Evolutionary conservation across 2,888 invertebrate genomes (phyloP), one percentile per base, ranked within the genome.

Genomic region (Drymonia ruficornis): DNA sequence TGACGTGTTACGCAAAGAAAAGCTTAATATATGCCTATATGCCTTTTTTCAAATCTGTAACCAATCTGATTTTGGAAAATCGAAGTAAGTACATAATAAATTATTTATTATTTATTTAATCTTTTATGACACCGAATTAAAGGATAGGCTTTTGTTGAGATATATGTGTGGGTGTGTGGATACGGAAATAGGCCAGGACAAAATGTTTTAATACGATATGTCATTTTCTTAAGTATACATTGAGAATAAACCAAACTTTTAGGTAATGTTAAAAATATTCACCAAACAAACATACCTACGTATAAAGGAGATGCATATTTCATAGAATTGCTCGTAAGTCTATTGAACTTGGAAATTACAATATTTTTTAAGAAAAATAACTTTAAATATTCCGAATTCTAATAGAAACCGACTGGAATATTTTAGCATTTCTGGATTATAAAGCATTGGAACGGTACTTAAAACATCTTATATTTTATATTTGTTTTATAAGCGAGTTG

Each of bases 261-360:
- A 45, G 12, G 18, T 3, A 2, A 40, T 9, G 5, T 44, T n/a
- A 19, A 19, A 19, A 23, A 29, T 29, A 29, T 15, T 2, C 16
- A 13, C 16, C 46, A 29, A 29, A 29, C 19, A 43, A 8, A 16
- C 46, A n/a, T n/a, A n/a, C n/a, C n/a, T n/a, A n/a, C n/a, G n/a
- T n/a, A n/a, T n/a, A n/a, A n/a, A n/a, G n/a, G n/a, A 38, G 36
- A 60, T 67, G 60, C 58, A 67, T 63, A 70, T 60, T 52, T 47
- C 59, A 54, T 49, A 34, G 64, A 61, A 68, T 66, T 46, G 43
- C 55, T 67, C 43, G 51, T 54, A 52, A 34, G 66, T 55, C 3
- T 59, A 48, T 57, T 66, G 71, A 70, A 70, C 71, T 62, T 58
- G 56, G 53, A 55, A 31, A 57, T 63, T 59, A 51, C 23, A 56